A percentile compares a stretch with the other conserved stretches of the same genome.
phyloP scores from a whole-genome alignment of 2,888 invertebrate species.

The Drosophila putrida region DNA sequence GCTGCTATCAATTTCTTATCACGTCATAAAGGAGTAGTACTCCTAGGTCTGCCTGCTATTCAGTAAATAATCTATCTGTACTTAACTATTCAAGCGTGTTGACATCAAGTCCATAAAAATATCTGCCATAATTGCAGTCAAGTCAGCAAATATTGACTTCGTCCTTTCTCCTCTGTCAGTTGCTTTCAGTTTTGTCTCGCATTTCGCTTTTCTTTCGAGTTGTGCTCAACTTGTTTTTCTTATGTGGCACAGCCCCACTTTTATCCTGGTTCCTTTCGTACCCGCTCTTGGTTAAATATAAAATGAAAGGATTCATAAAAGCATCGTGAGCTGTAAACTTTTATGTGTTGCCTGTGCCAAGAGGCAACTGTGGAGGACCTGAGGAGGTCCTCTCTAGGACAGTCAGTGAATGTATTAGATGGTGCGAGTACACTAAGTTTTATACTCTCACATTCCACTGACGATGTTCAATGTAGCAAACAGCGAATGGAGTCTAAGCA shows the following conservation, averaged over 20 bases:
- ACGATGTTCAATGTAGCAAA: slow-evolving; percentile 59
- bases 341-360: slow-evolving; percentile 24
- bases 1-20: neutral
- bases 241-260: slow-evolving; percentile 38
- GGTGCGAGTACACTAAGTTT: slow-evolving; percentile 53
- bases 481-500: slow-evolving; percentile 10
- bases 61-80: slow-evolving; percentile 23
- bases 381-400: neutral
- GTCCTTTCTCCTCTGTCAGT: slow-evolving; percentile 12
- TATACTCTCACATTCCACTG: slow-evolving; percentile 42
- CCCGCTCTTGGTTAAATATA: slow-evolving; percentile 46
- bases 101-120: slow-evolving; percentile 67
- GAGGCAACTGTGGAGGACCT: neutral
- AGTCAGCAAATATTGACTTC: slow-evolving; percentile 71
- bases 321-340: slow-evolving; percentile 45
- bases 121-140: slow-evolving; percentile 71
- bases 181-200: neutral
- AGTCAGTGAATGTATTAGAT: slow-evolving; percentile 32
- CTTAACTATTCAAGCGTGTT: slow-evolving; percentile 38
- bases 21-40: neutral
- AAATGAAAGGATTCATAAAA: slow-evolving; percentile 68
- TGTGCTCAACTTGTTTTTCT: slow-evolving; percentile 25
- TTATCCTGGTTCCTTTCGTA: slow-evolving; percentile 37
- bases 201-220: slow-evolving; percentile 14
- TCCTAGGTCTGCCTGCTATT: slow-evolving; percentile 18